Base-by-base conservation (phyloP, 2,888 invertebrate species). In the Drosophila anomalata region DNA sequence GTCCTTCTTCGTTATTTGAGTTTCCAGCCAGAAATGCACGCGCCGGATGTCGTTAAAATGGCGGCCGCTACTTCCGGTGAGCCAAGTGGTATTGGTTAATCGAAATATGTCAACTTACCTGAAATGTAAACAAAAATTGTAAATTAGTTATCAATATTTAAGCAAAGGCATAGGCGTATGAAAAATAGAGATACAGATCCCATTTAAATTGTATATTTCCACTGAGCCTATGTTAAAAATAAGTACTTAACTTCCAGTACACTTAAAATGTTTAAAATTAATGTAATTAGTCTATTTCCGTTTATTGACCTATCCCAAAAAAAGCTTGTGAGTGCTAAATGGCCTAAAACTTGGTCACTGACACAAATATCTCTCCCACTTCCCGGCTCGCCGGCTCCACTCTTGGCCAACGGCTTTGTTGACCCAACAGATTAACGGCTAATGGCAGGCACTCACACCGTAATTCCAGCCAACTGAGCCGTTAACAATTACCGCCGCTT, bases 301-400 rank as follows among this genome's bases (percentile, higher is more conserved):
- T 59, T 12, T 63, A 70, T 73, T 74, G 88, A 83, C 82, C 82
- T 86, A 86, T 82, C 86, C 87, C 87, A 87, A 87, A 82, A 77
- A 54, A 50, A 22, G 47, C 39, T 4, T 22, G 36, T 6, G 22
- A 42, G 83, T 82, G 86, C 66, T 87, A 85, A 87, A 53, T 76
- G 72, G 39, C 47, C 44, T n/a, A 36, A 68, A 79, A 79, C 70
- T 74, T 88, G 88, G 79, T 88, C 83, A 87, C 60, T 87, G 63
- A 83, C 67, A 85, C 86, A 85, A 17, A 53, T 47, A 14, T 9
- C 52, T 31, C 29, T 46, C 53, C 29, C 17, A 17, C 24, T n/a
- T 8, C n/a, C 41, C 31, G 4, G 1, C 1, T 8, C 8, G 5
- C 8, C 14, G n/a, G 31, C 26, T 14, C 22, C 52, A 31, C 51